Evolutionary conservation across 2,797 vertebrate species (phyloP).

Genomic region (Acomys russatus): DNA sequence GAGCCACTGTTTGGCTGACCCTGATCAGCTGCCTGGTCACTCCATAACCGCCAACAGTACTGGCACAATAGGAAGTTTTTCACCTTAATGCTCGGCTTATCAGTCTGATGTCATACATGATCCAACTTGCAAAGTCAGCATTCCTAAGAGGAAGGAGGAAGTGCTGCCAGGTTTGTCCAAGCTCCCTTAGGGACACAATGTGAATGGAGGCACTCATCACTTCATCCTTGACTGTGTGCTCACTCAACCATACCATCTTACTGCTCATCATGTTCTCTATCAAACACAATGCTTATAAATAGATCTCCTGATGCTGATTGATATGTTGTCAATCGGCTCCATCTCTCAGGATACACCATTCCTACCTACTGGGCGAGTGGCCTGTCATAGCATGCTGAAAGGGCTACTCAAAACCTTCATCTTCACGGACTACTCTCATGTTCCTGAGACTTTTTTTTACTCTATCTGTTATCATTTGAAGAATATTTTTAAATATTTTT

Average conservation of each 20-base stretch:
- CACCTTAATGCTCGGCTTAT: not conserved
- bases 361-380: not conserved
- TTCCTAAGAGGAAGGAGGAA: conserved; percentile 30
- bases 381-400: conserved; percentile 1
- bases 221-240: not conserved
- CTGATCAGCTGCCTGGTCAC: not conserved
- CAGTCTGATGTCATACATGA: not conserved
- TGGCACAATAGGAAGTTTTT: conserved; percentile 12
- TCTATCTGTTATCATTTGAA: not conserved
- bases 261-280: not conserved
- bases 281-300: conserved; percentile 12
- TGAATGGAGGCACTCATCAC: not conserved
- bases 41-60: not conserved
- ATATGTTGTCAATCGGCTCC: not conserved
- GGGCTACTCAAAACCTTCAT: not conserved
- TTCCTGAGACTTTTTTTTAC: not conserved
- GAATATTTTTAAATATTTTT: conserved; percentile 16
- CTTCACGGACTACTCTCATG: not conserved
- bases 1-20: not conserved
- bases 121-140: not conserved
- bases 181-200: not conserved
- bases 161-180: not conserved
- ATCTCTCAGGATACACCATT: not conserved
- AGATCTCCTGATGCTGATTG: not conserved
- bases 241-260: not conserved